Conservation (phyloP, 2,888 invertebrate species). For the Xestia xanthographa region DNA sequence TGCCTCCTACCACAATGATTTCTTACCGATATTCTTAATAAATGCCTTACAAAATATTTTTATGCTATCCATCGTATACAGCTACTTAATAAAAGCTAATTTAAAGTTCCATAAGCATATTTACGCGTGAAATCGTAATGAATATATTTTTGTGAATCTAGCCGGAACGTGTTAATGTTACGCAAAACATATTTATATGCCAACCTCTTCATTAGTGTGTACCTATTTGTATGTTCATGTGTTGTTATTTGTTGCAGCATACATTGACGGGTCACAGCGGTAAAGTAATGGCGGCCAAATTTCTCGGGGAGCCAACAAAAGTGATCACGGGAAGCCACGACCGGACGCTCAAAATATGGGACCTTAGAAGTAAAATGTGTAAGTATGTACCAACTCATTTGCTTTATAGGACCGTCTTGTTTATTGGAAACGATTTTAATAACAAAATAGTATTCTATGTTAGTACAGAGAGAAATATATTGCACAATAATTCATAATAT, state of each 20-base stretch:
- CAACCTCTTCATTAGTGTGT: constrained; percentile 12
- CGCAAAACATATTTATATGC: constrained; percentile 12
- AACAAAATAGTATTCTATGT: constrained; percentile 57
- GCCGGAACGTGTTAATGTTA: constrained; percentile 20
- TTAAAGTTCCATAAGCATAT: constrained; percentile 37
- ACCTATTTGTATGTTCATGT: constrained; percentile 9
- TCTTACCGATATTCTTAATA: constrained; percentile 28
- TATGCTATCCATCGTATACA: background rate
- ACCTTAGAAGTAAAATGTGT: constrained; percentile 95
- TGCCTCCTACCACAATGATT: constrained; percentile 39
- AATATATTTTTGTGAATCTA: constrained; percentile 38
- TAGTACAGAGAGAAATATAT: constrained; percentile 53
- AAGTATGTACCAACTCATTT: constrained; percentile 72
- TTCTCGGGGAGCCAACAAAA: constrained; percentile 97
- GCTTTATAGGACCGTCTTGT: constrained; percentile 54
- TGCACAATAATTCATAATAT: constrained; percentile 64
- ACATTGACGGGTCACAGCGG: constrained; percentile 98
- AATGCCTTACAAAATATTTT: constrained; percentile 19
- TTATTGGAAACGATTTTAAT: constrained; percentile 60
- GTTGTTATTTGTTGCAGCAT: constrained; percentile 91
- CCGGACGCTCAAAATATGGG: constrained; percentile 99
- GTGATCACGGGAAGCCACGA: constrained; percentile 99
- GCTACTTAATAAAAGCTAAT: constrained; percentile 30
- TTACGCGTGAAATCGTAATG: constrained; percentile 29
- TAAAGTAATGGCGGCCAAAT: constrained; percentile 99